Base-by-base conservation (phyloP, 64 coral and sea anemone species). In the Actinia tenebrosa region DNA sequence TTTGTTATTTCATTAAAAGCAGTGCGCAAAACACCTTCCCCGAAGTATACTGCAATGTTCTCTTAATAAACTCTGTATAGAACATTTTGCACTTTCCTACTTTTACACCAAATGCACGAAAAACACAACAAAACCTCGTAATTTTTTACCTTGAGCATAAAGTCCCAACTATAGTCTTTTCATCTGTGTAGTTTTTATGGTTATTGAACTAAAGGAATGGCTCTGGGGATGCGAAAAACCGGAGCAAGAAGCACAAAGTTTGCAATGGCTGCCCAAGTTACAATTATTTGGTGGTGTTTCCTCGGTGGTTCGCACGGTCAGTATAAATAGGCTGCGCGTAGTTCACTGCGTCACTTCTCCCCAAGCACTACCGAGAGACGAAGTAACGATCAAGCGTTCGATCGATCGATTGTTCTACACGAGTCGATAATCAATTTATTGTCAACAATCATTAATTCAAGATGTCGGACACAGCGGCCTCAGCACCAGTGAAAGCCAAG, bases 241-340 rank as follows among this genome's bases (percentile, higher is more conserved):
- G 60, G 43, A 78, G 83, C 77, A 97, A 97, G 94, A 97, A 97
- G 94, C 94, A 97, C 94, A 97, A 83, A 77, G 80, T 89, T 77
- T 52, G 61, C 91, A 97, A 97, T 97, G 94, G 94, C 94, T 78
- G 94, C 83, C 81, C 78, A 62, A 88, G 92, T 80, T 88, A 87
- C 85, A 89, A 93, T 54, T 79, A 71, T 68, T 97, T 79, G 88
- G 79, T 63, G 68, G 0, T 93, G 94, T 88, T 93, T 97, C 86
- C 94, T 97, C 94, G 85, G 94, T 83, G 88, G 94, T 97, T 91
- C 94, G 94, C 94, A 90, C 55, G 22, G 68, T 45, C 19, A 45
- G 94, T 97, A 97, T 97, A 84, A 97, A 88, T 97, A 90, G 87
- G 63, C 91, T 97, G 94, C 94, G 94, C 94, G 94, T 93, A 83